Conservation (phyloP, 2,888 invertebrate species). For the Crocallis elinguaria region DNA sequence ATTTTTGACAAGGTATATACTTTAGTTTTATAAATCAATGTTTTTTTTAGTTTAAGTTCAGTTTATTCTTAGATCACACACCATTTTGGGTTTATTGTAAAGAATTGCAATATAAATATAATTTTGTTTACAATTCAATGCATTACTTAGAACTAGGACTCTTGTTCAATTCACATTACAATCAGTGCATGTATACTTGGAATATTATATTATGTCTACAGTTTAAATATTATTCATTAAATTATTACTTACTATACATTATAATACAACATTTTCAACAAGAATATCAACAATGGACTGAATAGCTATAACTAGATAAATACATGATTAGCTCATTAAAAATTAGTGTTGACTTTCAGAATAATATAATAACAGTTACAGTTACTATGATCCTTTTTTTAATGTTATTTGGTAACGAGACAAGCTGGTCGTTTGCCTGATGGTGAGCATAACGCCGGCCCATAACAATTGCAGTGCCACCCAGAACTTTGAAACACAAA, state of each 20-base stretch:
- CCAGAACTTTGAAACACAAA: too few relatives aligned
- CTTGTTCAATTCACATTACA: constrained; percentile 13
- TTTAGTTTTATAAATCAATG: not conserved
- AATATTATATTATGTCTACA: constrained; percentile 23
- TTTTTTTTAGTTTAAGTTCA: not conserved
- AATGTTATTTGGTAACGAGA: too few relatives aligned
- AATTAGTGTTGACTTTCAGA: constrained; percentile 28
- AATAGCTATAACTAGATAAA: constrained; percentile 74
- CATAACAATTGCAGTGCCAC: too few relatives aligned
- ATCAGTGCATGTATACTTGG: constrained; percentile 17
- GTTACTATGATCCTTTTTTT: too few relatives aligned
- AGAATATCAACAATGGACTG: constrained; percentile 84
- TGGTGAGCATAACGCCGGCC: too few relatives aligned
- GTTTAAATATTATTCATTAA: constrained; percentile 29
- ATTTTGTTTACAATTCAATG: not conserved
- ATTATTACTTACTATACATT: constrained; percentile 51
- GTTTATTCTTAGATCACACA: not conserved
- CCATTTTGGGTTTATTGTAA: not conserved
- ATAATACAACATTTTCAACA: constrained; percentile 82
- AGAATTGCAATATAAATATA: not conserved
- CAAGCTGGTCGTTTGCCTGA: too few relatives aligned
- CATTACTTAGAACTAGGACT: constrained; percentile 1
- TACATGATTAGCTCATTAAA: constrained; percentile 49
- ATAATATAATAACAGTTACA: not conserved
- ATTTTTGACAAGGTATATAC: not conserved